A percentile compares a stretch with the other conserved stretches of the same genome.
These are phyloP conservation scores for Thaleichthys pacificus DNA, from an alignment of 2,797 vertebrate genomes.

Conservation along the genomic window DNA sequence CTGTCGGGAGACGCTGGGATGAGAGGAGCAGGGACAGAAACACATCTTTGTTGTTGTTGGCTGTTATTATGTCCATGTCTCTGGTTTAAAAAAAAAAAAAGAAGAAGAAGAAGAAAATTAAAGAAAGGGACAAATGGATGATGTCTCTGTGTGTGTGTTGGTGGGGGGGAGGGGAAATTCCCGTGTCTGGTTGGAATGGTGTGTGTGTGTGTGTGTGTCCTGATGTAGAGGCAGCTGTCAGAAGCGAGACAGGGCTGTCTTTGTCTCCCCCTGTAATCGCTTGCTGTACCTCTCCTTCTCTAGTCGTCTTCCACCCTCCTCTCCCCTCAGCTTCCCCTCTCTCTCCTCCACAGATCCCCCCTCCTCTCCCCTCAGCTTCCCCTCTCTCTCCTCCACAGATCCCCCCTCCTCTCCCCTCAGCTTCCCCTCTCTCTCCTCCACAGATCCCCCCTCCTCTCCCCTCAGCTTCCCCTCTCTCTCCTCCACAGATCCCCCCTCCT, in stretches of 20 bases:
- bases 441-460: too few species aligned
- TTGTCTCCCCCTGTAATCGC: constrained; percentile 77
- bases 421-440: too few species aligned
- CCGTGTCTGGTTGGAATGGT: constrained; percentile 60
- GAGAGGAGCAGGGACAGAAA: constrained; percentile 42
- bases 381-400: too few species aligned
- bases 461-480: too few species aligned
- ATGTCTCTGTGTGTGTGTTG: constrained; percentile 45
- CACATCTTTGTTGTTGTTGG: constrained; percentile 59
- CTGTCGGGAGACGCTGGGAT: constrained; percentile 53
- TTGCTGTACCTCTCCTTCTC: constrained; percentile 63
- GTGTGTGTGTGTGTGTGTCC: constrained; percentile 38
- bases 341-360: constrained; percentile 5
- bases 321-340: constrained; percentile 12
- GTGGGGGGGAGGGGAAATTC: constrained; percentile 64
- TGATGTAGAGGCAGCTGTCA: constrained; percentile 77
- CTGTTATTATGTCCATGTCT: constrained; percentile 76
- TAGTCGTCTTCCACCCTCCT: constrained; percentile 43
- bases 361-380: too few species aligned
- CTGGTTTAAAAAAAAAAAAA: constrained; percentile 13
- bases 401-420: too few species aligned
- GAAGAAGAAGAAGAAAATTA: constrained; percentile 67
- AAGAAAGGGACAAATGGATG: constrained; percentile 72
- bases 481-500: too few species aligned
- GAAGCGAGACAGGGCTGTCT: constrained; percentile 66